Base-by-base conservation (phyloP, 2,113 vertebrate species). In the Urocynchramus pylzowi region DNA sequence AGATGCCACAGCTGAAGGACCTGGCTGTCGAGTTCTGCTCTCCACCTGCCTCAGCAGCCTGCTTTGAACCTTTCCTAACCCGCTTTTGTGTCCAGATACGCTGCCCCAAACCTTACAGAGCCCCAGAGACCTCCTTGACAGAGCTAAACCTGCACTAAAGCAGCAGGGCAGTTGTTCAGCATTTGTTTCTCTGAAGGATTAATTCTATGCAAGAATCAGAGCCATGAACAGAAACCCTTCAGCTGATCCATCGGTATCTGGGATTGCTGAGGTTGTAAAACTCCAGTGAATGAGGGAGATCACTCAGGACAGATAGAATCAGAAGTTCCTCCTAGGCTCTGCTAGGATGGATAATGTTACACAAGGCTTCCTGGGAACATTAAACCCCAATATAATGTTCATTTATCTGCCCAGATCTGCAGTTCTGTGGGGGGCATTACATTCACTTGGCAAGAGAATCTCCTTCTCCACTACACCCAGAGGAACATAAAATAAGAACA, bases 51-150 rank as follows among this genome's bases (percentile, higher is more conserved):
- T 9, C 9, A 42, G 13, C 1, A 0, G 30, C 35, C 61, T 30
- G 30, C 75, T 57, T 13, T 50, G 47, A 6, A 1, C 44, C 39
- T 56, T 14, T 12, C 24, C 35, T 33, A 1, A 42, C 7, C 56
- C 21, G 16, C 61, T 87, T 24, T 2, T 5, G 16, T 7, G 31
- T 10, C 1, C 4, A 57, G 59, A 37, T 20, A 5, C 13, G 5
- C 30, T 1, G 18, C 67, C 39, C 8, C 56, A 44, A 47, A 47
- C 24, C 50, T 30, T 11, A 12, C 11, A 12, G 39, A 69, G 45
- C 12, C 39, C 0, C 0, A 33, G n/a, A 65, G 21, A 81, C 35
- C 5, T 1, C 3, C 21, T 0, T 13, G 68, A 4, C 73, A 23
- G 26, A 41, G 67, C 27, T 6, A 3, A 23, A 21, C 39, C 2